Evolutionary conservation across 2,888 invertebrate species (phyloP).

Genomic region (Seladonia tumulorum): DNA sequence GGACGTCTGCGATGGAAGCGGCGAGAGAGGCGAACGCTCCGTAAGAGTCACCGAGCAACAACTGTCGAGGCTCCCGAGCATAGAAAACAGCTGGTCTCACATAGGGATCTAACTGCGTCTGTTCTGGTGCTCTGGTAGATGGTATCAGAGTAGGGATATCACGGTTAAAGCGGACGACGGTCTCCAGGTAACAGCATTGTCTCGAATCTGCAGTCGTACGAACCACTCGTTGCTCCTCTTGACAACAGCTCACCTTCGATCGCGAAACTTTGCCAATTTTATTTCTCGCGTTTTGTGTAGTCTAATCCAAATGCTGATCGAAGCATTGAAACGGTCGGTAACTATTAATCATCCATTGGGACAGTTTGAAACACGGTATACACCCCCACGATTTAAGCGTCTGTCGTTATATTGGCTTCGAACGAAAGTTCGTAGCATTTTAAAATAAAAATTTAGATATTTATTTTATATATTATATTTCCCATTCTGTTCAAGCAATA

Average conservation of each 20-base stretch:
- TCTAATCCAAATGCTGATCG: not conserved
- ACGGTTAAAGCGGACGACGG: constrained; percentile 63
- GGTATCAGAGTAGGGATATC: constrained; percentile 71
- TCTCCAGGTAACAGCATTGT: constrained; percentile 60
- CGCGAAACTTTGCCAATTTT: not conserved
- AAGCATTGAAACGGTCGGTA: not conserved
- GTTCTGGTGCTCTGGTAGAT: constrained; percentile 58
- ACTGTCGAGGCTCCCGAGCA: constrained; percentile 68
- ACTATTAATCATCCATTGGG: not conserved
- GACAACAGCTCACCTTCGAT: not conserved
- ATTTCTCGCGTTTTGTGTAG: not conserved
- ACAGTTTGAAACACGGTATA: not conserved
- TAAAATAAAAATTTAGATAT: too few relatives aligned
- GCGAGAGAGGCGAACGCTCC: constrained; percentile 36
- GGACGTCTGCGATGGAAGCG: not conserved
- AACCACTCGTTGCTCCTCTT: not conserved
- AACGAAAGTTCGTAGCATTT: too few relatives aligned
- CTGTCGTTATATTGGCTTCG: not conserved
- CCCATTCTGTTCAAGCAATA: too few relatives aligned
- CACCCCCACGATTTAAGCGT: not conserved
- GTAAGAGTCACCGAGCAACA: constrained; percentile 65
- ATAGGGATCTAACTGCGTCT: constrained; percentile 68
- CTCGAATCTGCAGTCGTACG: constrained; percentile 22
- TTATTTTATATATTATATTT: too few relatives aligned
- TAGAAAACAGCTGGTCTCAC: constrained; percentile 68